Evolutionary conservation across 2,888 invertebrate genomes (phyloP), one percentile per base, ranked within the genome.

Genomic region (Actias luna): DNA sequence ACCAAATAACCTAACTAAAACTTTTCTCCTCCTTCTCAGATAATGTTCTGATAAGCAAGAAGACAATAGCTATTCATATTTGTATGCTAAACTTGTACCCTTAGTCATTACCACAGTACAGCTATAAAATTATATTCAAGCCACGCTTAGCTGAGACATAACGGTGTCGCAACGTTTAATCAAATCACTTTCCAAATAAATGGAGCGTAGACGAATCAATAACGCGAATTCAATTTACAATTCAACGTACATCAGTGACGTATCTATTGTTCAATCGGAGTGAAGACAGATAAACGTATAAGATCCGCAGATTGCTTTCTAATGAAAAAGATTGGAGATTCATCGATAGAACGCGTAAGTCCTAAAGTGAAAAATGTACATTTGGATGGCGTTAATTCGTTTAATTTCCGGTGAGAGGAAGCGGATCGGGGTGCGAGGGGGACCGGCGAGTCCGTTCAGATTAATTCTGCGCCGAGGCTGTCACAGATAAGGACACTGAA

Each of bases 321-420:
- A 84, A 88, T 89, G 90, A 87, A 90, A 91, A 87, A 89, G 87
- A 88, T 87, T 86, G 77, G 77, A 89, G 90, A 89, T 91, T 84
- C 88, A 84, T 91, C 85, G 90, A 91, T 91, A 86, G 88, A 84
- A 88, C 83, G 85, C 89, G 88, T 87, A 84, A 88, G 80, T 86
- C 77, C 85, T 88, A 85, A 87, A 91, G 92, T 92, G 92, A 92
- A 92, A 92, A 92, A 92, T 92, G 92, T 91, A 92, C 92, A 89
- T 92, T 92, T 90, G 91, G 92, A 92, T 89, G 89, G 92, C 91
- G 92, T 92, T 93, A 93, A 93, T 93, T 93, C 93, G 92, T 92
- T 93, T 93, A 93, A 93, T 93, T 93, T 93, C 93, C 93, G 93
- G 92, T 87, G 88, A 85, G 89, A 83, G 83, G 80, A 78, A 69